These are phyloP conservation scores for Cygnus buccinator DNA, from an alignment of 2,113 vertebrate genomes.

Conservation along the genomic window DNA sequence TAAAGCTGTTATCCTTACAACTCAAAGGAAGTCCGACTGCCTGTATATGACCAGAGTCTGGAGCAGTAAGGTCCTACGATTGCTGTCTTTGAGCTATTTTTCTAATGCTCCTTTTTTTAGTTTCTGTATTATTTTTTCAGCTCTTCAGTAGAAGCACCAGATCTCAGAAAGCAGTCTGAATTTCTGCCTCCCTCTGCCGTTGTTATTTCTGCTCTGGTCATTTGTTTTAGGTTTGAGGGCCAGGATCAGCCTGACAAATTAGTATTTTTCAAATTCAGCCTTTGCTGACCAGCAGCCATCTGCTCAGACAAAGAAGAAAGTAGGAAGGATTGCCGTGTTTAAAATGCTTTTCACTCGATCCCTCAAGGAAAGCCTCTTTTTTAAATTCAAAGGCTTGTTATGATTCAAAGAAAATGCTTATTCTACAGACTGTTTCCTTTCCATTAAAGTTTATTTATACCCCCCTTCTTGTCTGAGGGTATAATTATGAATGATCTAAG, in stretches of 20 bases:
- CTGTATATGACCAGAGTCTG: constrained; percentile 1
- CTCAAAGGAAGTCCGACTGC: constrained; percentile 15
- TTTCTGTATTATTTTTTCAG: neutral
- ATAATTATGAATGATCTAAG: constrained; percentile 74
- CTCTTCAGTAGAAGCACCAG: neutral
- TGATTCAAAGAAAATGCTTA: constrained; percentile 67
- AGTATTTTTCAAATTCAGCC: neutral
- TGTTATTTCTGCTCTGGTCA: constrained; percentile 4
- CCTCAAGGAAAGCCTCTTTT: constrained; percentile 42
- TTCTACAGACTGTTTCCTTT: constrained; percentile 63
- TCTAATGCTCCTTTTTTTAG: neutral
- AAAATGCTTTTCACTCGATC: constrained; percentile 46
- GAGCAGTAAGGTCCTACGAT: neutral
- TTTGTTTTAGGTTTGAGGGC: neutral
- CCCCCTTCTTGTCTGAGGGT: constrained; percentile 53
- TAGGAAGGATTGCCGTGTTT: neutral
- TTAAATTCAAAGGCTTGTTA: constrained; percentile 47
- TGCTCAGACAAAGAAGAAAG: constrained; percentile 46
- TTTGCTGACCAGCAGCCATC: constrained; percentile 49
- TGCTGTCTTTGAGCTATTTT: neutral
- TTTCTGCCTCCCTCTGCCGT: neutral
- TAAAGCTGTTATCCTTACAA: constrained; percentile 8
- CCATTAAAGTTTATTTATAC: constrained; percentile 73
- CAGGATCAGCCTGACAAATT: constrained; percentile 5
- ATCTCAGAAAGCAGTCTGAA: neutral